A percentile compares a stretch with the other conserved stretches of the same genome.
phyloP scores from a whole-genome alignment of 2,113 vertebrate genomes.

The Ictalurus furcatus region DNA sequence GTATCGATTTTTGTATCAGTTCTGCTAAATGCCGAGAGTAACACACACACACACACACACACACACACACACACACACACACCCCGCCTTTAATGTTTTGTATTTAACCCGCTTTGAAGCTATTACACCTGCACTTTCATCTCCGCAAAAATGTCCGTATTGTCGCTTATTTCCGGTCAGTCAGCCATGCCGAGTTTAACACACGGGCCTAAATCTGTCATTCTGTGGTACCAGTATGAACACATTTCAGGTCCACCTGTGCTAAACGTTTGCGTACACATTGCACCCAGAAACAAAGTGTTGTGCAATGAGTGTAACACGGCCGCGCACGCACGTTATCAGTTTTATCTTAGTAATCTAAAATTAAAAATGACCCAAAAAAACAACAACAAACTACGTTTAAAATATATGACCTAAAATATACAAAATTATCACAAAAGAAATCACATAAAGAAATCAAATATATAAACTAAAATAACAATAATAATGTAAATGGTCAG shows the following conservation, averaged over 20 bases:
- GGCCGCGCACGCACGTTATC: background rate
- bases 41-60: constrained; percentile 32
- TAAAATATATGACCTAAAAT: background rate
- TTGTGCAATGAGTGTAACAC: background rate
- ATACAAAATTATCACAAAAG: background rate
- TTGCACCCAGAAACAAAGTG: too few species aligned
- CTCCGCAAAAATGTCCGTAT: background rate
- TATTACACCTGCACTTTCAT: background rate
- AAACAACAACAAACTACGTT: background rate
- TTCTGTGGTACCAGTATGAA: background rate
- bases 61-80: constrained; percentile 26
- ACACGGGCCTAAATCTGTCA: background rate
- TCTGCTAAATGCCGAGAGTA: background rate
- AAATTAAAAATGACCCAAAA: background rate
- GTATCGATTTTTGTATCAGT: constrained; percentile 40
- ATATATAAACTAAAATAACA: background rate
- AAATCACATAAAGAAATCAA: background rate
- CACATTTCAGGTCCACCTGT: background rate
- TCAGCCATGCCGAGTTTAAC: background rate
- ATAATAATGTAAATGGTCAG: background rate
- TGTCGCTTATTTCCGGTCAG: background rate
- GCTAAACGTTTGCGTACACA: background rate
- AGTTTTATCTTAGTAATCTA: background rate
- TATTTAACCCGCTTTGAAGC: background rate
- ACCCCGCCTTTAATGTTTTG: background rate